Evolutionary conservation across 2,888 invertebrate genomes (phyloP), one percentile per base, ranked within the genome.

Genomic region (Xestia sexstrigata): DNA sequence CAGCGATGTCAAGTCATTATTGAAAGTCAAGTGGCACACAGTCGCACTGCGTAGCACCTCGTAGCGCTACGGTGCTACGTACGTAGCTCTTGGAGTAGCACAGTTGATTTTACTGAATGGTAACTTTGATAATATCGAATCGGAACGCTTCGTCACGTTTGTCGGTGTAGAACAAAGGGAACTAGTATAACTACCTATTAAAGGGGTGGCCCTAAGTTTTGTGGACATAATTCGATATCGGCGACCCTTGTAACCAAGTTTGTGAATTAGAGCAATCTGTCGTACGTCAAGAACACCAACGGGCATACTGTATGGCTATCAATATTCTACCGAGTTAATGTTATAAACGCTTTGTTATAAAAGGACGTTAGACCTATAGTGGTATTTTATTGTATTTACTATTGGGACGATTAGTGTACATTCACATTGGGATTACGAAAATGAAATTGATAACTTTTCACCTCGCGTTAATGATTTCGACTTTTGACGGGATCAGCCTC

Each of bases 181-280:
- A 20, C 58, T 71, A 76, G 49, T 69, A 66, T 76, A 76, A 70
- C 70, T 82, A 83, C 74, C 78, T 79, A 89, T 82, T 39, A 67
- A 74, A 74, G 76, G 87, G 85, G 82, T 87, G 82, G 83, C 85
- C 79, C 83, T 89, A 93, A 93, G 92, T 94, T 93, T 93, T 89
- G 89, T 83, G 83, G 78, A 88, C 90, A 91, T 92, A 93, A 93
- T 92, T 93, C 88, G 90, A 93, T 93, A 93, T 91, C 87, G 89
- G 88, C 85, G 90, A 93, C 94, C 93, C 93, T 92, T 93, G 88
- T 93, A 93, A 94, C 91, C 78, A 89, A 94, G 92, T 94, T 94
- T 93, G 87, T 73, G 90, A 93, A 93, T 93, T 92, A 91, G 84
- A 91, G 89, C 92, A 92, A 93, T 94, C 91, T 92, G 92, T 93